Percentiles rank a stretch among this genome's conserved stretches.
Conservation (phyloP, 2,113 vertebrate species). For the Pristiophorus japonicus region DNA sequence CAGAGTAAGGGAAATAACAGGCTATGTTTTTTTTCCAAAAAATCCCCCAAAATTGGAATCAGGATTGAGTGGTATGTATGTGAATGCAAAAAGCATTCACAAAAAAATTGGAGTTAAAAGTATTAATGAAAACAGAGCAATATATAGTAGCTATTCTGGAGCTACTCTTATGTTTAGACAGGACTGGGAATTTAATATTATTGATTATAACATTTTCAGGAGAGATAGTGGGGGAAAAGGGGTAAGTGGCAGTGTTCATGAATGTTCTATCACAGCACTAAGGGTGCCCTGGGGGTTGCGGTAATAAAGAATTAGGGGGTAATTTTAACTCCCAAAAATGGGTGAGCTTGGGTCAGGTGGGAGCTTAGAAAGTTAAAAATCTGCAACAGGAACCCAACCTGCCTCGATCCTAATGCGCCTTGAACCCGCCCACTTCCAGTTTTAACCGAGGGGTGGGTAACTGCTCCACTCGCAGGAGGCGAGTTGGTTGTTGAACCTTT, state of each 20-base stretch:
- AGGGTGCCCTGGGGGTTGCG: not conserved
- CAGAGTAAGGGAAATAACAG: not conserved
- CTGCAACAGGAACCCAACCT: not conserved
- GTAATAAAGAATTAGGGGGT: not conserved
- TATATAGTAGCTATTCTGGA: not conserved
- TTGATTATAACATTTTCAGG: not conserved
- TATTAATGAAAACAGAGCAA: not conserved
- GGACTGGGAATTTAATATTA: not conserved
- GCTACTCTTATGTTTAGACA: not conserved
- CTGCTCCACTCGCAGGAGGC: not conserved
- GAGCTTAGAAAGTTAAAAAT: not conserved
- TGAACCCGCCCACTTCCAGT: not conserved
- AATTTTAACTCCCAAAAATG: not conserved
- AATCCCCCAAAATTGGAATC: not conserved
- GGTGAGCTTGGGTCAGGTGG: no score
- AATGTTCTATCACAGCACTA: not conserved
- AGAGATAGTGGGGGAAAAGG: not conserved
- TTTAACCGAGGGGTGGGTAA: not conserved
- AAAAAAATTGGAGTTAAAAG: not conserved
- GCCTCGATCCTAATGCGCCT: no score
- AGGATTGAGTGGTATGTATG: not conserved
- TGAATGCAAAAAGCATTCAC: not conserved
- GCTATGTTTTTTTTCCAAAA: not conserved
- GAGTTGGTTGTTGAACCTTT: no score
- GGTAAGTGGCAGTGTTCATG: not conserved